Evolutionary conservation across 2,113 vertebrate genomes (phyloP), one percentile per base, ranked within the genome.

Genomic region (Pseudorectes ferrugineus): DNA sequence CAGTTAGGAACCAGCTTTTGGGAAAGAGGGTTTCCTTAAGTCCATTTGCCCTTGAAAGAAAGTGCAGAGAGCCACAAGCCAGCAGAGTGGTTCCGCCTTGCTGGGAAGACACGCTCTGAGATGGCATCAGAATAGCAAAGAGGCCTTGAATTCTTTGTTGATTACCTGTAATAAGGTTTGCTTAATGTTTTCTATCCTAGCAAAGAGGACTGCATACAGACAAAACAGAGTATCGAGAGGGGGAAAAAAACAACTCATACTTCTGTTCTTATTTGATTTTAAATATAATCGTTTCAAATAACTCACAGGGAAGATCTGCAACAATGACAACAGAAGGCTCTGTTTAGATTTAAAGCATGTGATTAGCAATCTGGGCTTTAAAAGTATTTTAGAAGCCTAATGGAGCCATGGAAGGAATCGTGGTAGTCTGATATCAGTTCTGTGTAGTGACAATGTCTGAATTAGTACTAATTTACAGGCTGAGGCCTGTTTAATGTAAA

Each of bases 371-470:
- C 77, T 96, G 76, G 33, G 59, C 43, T 65, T 93, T 92, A 63
- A 93, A 96, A 88, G 61, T 65, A 43, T 86, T 95, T 93, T 72
- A 83, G 88, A 95, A 94, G 14, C 93, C 90, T 93, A 96, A 90
- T 75, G 88, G 61, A 31, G 23, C 28, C 59, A 63, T 36, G 51
- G 43, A 94, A 78, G 65, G 43, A 92, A 78, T 29, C 49, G 31
- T 33, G 10, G 43, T 68, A 40, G 61, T 70, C 82, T 82, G 79
- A 12, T 57, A 59, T 9, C 36, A 79, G 43, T 36, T 63, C 17
- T 48, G 14, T 10, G 9, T 6, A n/a, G 43, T 35, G 11, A 36
- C 52, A 43, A 23, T 58, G 13, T 33, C 62, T 91, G 51, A 65
- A 78, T 89, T 93, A 77, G 42, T 46, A 35, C 26, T 59, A 51